Conservation (phyloP, 2,888 invertebrate genomes). For the Camponotus fellah region DNA sequence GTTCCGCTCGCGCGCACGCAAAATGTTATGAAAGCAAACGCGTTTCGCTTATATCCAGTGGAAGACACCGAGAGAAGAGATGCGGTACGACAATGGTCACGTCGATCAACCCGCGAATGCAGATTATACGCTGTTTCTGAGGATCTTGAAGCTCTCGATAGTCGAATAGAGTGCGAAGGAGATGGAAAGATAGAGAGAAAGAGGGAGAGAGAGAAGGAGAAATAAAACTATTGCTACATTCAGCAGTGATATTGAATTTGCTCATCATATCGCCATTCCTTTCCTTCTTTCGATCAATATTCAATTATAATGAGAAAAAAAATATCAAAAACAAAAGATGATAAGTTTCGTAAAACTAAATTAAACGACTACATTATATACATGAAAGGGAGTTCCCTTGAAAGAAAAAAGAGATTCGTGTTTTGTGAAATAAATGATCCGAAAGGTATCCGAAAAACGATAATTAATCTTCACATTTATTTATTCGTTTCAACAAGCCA, state of each 20-base stretch:
- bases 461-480: constrained; percentile 55
- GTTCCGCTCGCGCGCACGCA: constrained; percentile 42
- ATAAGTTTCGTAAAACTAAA: neutral
- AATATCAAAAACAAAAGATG: neutral
- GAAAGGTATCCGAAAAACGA: constrained; percentile 49
- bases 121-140: constrained; percentile 50
- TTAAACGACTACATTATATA: neutral
- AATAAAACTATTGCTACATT: constrained; percentile 35
- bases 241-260: constrained; percentile 19
- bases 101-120: constrained; percentile 50
- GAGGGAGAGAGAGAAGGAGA: neutral
- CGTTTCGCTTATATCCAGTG: constrained; percentile 39
- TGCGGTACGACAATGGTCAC: constrained; percentile 51
- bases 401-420: constrained; percentile 3
- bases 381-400: neutral
- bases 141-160: constrained; percentile 45
- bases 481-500: constrained; percentile 50
- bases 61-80: constrained; percentile 48
- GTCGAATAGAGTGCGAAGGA: constrained; percentile 14
- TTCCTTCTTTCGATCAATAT: constrained; percentile 11
- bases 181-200: neutral
- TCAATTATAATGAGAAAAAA: constrained; percentile 11
- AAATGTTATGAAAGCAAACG: constrained; percentile 53
- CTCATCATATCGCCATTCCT: neutral
- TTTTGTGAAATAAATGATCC: constrained; percentile 50